Percentiles rank a stretch among this genome's conserved stretches.
These are phyloP conservation scores for Cathartes aura DNA, from an alignment of 2,113 vertebrate genomes.

Conservation along the genomic window DNA sequence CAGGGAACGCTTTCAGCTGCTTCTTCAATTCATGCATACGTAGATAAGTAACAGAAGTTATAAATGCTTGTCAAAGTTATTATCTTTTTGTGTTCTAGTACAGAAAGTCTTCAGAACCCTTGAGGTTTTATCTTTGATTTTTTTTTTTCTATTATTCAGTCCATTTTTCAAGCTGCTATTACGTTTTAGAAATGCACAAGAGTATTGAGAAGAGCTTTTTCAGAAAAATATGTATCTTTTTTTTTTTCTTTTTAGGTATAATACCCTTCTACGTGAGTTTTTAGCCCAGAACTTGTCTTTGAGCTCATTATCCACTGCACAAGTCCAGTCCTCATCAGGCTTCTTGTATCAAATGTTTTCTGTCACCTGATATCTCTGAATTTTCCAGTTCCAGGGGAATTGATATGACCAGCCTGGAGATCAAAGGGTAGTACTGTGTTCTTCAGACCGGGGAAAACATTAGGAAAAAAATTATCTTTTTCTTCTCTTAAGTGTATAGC, in stretches of 20 bases:
- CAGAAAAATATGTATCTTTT: not conserved
- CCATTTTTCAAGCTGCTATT: not conserved
- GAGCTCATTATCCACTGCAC: not conserved
- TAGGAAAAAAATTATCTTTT: not conserved
- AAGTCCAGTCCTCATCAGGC: not conserved
- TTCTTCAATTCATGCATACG: not conserved
- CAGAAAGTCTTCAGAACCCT: not conserved
- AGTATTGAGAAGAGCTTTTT: not conserved
- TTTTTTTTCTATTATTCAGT: not conserved
- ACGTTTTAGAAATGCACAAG: not conserved
- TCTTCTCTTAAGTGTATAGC: not conserved
- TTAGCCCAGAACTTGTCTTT: not conserved
- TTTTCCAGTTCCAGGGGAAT: not conserved
- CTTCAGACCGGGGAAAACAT: not conserved
- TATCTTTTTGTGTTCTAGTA: not conserved
- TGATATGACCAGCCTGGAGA: not conserved
- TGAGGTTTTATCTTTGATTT: not conserved
- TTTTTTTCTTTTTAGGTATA: not conserved
- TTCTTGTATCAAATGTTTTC: not conserved
- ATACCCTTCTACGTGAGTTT: fast-evolving
- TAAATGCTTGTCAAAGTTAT: not conserved
- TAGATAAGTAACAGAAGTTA: not conserved
- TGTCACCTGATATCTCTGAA: not conserved
- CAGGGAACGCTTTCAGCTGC: not conserved
- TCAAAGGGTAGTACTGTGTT: not conserved